Base-by-base conservation (phyloP, 1,140 invertebrate genomes). In the Lasioglossum albipes region DNA sequence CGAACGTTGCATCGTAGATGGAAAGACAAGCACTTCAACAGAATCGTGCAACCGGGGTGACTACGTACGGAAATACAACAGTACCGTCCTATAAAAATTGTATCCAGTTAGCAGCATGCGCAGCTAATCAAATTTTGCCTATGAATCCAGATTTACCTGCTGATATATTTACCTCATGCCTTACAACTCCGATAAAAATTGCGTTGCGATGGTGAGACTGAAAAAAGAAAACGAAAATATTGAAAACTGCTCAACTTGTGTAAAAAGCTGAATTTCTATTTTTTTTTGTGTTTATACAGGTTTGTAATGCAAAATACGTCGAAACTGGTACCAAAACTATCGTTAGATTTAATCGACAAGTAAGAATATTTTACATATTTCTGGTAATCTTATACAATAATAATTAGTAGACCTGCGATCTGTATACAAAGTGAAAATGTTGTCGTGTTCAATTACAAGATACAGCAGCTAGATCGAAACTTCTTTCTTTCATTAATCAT, bases 121-220 rank as follows among this genome's bases (percentile, higher is more conserved):
- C 96, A 45, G 95, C 96, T 20, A 97, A 97, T 90, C 98, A 99
- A 93, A 96, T 97, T 83, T 95, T 99, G 82, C 99, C 99, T 7
- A 99, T 99, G 97, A 98, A 99, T 94, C 97, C 99, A 31, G 97
- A 99, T 93, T 94, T 99, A 84, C 99, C 99, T n/a, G 99, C 99
- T 20, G 99, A 99, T 94, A 95, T 99, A 65, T 99, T 99, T 94
- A 99, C 99, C 31, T 96, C 98, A 31, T 99, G 99, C 93, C 95
- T 99, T 76, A 99, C 99, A 27, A 99, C 99, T 22, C 99, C 99
- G 49, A 99, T 99, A 88, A 98, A 98, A 95, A 99, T 99, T 88
- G 98, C 98, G 49, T 94, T 99, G 62, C 95, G 97, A 89, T 99
- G 98, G 98, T 96, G 91, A 86, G 85, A 75, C 45, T 12, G 10